Evolutionary conservation across 2,888 invertebrate species (phyloP).

Genomic region (Macrostomum cliftonense): DNA sequence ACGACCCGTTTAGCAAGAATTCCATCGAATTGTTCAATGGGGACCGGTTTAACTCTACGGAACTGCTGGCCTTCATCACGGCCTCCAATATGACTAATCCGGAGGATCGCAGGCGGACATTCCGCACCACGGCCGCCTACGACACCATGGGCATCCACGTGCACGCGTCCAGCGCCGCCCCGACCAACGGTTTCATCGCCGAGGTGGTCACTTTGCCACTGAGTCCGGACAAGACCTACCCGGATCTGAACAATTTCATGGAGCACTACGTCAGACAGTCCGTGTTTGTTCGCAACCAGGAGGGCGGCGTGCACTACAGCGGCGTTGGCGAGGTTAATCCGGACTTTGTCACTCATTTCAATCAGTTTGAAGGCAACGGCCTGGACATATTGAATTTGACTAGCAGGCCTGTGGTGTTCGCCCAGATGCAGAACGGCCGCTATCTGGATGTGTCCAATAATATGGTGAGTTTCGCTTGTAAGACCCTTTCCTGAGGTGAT

Average conservation of each 20-base stretch:
- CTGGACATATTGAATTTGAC: conserved; percentile 77
- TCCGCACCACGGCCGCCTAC: conserved; percentile 17
- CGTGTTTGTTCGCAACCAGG: conserved; percentile 56
- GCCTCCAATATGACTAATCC: conserved; percentile 1
- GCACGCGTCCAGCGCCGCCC: conserved; percentile 81
- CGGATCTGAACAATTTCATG: conserved; percentile 3
- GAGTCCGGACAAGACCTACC: conserved; percentile 16
- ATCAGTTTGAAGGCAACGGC: conserved; percentile 64
- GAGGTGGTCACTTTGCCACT: conserved; percentile 75
- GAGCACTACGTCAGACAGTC: conserved; percentile 68
- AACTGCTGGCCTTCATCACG: conserved; percentile 21
- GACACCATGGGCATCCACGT: conserved; percentile 57
- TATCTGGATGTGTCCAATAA: conserved; percentile 35
- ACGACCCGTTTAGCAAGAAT: conserved; percentile 45
- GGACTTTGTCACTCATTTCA: conserved; percentile 34
- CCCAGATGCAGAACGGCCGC: conserved; percentile 84
- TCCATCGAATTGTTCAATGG: conserved; percentile 72
- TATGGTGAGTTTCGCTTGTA: conserved; percentile 17
- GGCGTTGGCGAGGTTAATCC: conserved; percentile 89
- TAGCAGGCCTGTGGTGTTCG: conserved; percentile 53
- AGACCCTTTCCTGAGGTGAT: too few relatives aligned
- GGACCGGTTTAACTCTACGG: conserved; percentile 61
- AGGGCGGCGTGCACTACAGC: conserved; percentile 66
- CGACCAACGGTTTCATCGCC: conserved; percentile 76
- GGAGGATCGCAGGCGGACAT: conserved; percentile 16